Base-by-base conservation (phyloP, 2,113 vertebrate genomes). In the Asarcornis scutulata region DNA sequence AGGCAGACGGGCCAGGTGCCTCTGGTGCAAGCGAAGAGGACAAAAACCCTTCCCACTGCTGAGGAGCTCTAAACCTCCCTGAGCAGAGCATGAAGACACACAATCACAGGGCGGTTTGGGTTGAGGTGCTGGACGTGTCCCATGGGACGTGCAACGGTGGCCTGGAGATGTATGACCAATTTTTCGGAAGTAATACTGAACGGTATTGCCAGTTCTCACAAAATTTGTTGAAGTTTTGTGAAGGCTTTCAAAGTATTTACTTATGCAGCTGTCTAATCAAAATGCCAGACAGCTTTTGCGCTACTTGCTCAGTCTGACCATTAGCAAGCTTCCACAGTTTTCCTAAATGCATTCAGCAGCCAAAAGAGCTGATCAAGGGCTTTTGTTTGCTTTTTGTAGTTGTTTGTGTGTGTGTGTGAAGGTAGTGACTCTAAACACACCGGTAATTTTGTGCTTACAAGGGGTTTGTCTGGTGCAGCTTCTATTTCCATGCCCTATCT, bases 381-480 rank as follows among this genome's bases (percentile, higher is more conserved):
- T 10, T 62, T 17, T 36, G 29, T 15, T 16, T 13, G 72, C 18
- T 6, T n/a, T 26, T 16, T 5, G 48, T 23, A 23, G 12, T 62
- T 38, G 9, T 18, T 9, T 3, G 13, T 11, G 16, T 34, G 8
- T 14, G 26, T 22, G 52, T 48, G 48, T 53, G 8, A 60, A 55
- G 46, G 29, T 6, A 10, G 31, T 2, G 11, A 14, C 10, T n/a
- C 29, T 7, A 48, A 80, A 63, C 44, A 32, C 38, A 44, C 50
- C 11, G 0, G 1, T 31, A 34, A 11, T 48, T 18, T 25, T 10
- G 20, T 36, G 44, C 62, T 50, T 38, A 2, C 4, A 0, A 4
- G 20, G 8, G 32, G 29, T 63, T 67, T 56, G 48, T 9, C 44
- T 46, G 7, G 26, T 27, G n/a, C 34, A 13, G 11, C 16, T 32